Base-by-base conservation (phyloP, 2,797 vertebrate species). In the Sebastes baramenuke region DNA sequence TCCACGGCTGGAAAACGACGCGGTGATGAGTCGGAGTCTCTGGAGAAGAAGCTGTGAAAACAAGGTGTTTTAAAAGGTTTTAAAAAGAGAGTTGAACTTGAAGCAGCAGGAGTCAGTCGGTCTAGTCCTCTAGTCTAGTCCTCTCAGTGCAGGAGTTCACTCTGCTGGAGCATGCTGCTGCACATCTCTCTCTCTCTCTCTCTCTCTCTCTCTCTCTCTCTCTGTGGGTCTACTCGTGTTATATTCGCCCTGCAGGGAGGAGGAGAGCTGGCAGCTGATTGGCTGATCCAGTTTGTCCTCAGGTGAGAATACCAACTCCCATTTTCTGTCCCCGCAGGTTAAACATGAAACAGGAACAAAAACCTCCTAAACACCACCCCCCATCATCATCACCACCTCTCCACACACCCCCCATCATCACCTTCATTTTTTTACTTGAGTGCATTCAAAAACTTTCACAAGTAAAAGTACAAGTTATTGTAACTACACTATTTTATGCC, bases 131-230 rank as follows among this genome's bases (percentile, higher is more conserved):
- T 32, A 32, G 30, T 34, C 9, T 34, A 34, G 66, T 52, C 22
- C 30, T 74, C 4, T 25, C 0, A 78, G 42, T 46, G 13, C 5
- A 46, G 67, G 6, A 24, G 29, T 24, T 71, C 66, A 75, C 18
- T 55, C 13, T 75, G 83, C 56, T 24, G 72, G 67, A 87, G 88
- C 92, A 84, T 83, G 90, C 84, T 75, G 88, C 84, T 56, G 80
- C 60, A 75, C 34, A 29, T 18, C 58, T 62, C 66, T 29, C 56
- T 22, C 52, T 32, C 42, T 52, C 25, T 16, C 38, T 60, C 42
- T 8, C 55, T 54, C 62, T 52, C 60, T 30, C 27, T 30, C 68
- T 72, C 30, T 32, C 69, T 22, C 54, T 60, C 46, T 13, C 55
- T 54, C 55, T 52, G 32, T 25, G 64, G 58, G 20, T 69, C 27